phyloP scores from a whole-genome alignment of 2,888 invertebrate genomes.

The Apotomis capreana region DNA sequence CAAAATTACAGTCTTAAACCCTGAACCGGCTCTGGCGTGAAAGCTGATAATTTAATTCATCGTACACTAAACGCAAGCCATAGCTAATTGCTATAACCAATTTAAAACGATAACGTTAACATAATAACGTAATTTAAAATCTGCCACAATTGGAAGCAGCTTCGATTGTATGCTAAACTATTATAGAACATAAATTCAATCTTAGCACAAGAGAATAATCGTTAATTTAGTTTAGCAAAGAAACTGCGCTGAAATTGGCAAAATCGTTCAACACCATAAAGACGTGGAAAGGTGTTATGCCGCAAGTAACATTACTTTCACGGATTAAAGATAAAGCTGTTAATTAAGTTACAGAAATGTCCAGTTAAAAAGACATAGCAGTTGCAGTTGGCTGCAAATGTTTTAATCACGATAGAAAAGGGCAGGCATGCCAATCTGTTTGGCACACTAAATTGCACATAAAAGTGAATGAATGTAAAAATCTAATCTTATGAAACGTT shows the following conservation, averaged over 20 bases:
- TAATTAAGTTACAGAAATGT: conserved; percentile 51
- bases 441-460: too few relatives aligned
- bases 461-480: neutral
- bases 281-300: conserved; percentile 54
- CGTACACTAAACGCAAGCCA: conserved; percentile 3
- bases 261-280: conserved; percentile 56
- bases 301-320: conserved; percentile 57
- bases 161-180: conserved; percentile 5
- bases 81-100: conserved; percentile 31
- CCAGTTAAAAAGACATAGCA: conserved; percentile 52
- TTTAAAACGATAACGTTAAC: conserved; percentile 17
- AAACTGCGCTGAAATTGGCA: conserved; percentile 39
- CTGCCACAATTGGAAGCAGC: conserved; percentile 13
- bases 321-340: conserved; percentile 55
- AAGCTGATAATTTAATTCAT: conserved; percentile 7
- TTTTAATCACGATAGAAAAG: conserved; percentile 28
- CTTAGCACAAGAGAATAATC: conserved; percentile 3
- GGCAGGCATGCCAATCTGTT: neutral
- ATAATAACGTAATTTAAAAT: conserved; percentile 31
- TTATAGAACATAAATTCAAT: conserved; percentile 8
- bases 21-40: conserved; percentile 9
- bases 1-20: neutral
- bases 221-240: conserved; percentile 11
- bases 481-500: too few relatives aligned
- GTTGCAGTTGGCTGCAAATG: conserved; percentile 20